A percentile compares a stretch with the other conserved stretches of the same genome.
Conservation (phyloP, 2,113 vertebrate genomes). For the Tenebrosternarchus preto region DNA sequence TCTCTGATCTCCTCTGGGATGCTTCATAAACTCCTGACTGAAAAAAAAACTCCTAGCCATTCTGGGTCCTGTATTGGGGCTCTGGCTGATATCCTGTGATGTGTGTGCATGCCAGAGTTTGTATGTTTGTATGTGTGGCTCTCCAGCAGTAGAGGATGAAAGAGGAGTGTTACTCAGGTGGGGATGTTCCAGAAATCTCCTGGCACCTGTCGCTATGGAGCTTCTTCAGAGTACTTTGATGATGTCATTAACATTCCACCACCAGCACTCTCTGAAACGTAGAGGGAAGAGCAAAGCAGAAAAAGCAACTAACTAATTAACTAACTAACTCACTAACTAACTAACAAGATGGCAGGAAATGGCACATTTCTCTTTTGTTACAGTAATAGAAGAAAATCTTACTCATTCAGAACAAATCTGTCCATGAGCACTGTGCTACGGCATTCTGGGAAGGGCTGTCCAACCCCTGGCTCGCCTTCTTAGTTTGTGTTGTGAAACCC, state of each 20-base stretch:
- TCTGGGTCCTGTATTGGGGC: slow-evolving; percentile 9
- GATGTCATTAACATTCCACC: slow-evolving; percentile 53
- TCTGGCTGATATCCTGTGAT: slow-evolving; percentile 14
- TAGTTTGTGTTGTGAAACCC: slow-evolving; percentile 36
- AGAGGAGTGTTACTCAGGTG: slow-evolving; percentile 41
- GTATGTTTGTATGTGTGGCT: slow-evolving; percentile 34
- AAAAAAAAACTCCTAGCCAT: slow-evolving; percentile 13
- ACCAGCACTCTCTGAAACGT: slow-evolving; percentile 15
- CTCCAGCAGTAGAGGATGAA: slow-evolving; percentile 33
- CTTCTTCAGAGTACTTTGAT: slow-evolving; percentile 46
- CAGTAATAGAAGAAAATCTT: neutral
- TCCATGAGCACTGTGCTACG: neutral
- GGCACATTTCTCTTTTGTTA: neutral
- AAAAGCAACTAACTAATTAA: neutral
- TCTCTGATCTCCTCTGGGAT: slow-evolving; percentile 30
- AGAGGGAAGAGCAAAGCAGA: neutral
- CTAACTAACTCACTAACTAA: too few species aligned
- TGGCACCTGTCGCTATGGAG: slow-evolving; percentile 52
- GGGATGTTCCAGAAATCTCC: slow-evolving; percentile 46
- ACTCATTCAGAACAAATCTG: slow-evolving; percentile 19
- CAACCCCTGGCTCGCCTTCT: slow-evolving; percentile 33
- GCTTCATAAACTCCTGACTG: slow-evolving; percentile 10
- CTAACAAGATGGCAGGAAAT: neutral
- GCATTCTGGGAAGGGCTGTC: slow-evolving; percentile 5
- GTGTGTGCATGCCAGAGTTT: slow-evolving; percentile 30